Conservation (phyloP, 2,888 invertebrate genomes). For the Mythimna impura region DNA sequence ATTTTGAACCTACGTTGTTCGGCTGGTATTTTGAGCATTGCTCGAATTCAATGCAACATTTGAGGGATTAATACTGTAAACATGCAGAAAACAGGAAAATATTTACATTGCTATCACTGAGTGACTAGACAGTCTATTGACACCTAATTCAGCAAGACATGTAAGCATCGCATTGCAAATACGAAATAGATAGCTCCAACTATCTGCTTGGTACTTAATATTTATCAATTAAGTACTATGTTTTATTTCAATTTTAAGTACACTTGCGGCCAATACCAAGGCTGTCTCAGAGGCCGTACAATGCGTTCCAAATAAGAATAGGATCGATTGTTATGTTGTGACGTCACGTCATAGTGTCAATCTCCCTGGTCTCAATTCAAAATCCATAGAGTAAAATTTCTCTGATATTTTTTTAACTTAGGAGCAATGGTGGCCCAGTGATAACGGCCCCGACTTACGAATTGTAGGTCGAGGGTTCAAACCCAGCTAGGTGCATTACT, state of each 20-base stretch:
- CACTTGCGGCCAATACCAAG: neutral
- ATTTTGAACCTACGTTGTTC: too few species aligned
- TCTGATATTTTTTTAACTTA: too few species aligned
- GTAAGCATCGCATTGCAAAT: neutral
- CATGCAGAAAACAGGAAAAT: neutral
- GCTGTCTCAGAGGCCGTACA: neutral
- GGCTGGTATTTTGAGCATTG: too few species aligned
- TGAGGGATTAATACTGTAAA: neutral
- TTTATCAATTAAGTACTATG: neutral
- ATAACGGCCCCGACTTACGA: too few species aligned
- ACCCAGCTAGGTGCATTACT: too few species aligned
- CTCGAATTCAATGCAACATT: neutral
- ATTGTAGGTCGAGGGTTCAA: too few species aligned
- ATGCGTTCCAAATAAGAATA: too few species aligned
- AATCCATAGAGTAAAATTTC: too few species aligned
- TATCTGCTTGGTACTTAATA: neutral
- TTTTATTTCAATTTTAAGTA: neutral
- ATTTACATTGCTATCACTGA: conserved; percentile 9
- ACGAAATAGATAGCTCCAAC: neutral
- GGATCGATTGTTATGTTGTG: too few species aligned
- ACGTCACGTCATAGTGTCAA: too few species aligned
- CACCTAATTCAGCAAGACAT: neutral
- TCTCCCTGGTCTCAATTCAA: too few species aligned
- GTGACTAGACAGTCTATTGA: neutral
- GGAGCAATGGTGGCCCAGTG: too few species aligned